Base-by-base conservation (phyloP, 2,797 vertebrate genomes). In the Anolis apletophallus region DNA sequence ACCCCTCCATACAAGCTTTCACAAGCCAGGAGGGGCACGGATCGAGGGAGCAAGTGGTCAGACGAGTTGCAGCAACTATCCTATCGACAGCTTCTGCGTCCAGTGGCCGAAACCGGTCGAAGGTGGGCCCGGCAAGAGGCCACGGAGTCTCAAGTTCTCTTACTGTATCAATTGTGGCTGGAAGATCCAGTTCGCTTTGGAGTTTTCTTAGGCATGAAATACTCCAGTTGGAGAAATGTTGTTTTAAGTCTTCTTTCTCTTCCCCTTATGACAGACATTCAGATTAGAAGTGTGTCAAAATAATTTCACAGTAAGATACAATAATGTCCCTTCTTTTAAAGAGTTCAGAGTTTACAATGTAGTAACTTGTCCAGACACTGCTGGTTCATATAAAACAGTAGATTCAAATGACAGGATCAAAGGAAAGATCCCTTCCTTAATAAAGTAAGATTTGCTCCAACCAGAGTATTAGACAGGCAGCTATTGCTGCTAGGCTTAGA, bases 401-500 rank as follows among this genome's bases (percentile, higher is more conserved):
- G 0, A 14, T 61, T 83, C 52, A 36, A 36, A 36, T 73, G 55
- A 83, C 50, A 46, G 76, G 64, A 88, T 29, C 76, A 90, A 84
- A 88, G 69, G 32, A 83, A 1, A 85, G 79, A 83, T 57, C 83
- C 69, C 29, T 84, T 84, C 32, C 61, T 72, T 88, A 85, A 90
- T 83, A 81, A 86, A 92, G 71, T 88, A 23, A 93, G 91, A 72
- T 75, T 5, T 77, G 75, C 29, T 71, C 85, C 80, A 82, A 80
- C 73, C 83, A 54, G 76, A 2, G 23, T 26, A n/a, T 86, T 77
- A 90, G 87, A 87, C 85, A 91, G 81, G 34, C 84, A 91, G 14
- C 78, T 86, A 84, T 83, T 69, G 76, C 87, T 84, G 80, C 84
- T 85, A 64, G 85, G 82, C 85, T 90, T 84, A 90, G 54, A 86